Base-by-base conservation (phyloP, 2,113 vertebrate genomes). In the Alces alces region DNA sequence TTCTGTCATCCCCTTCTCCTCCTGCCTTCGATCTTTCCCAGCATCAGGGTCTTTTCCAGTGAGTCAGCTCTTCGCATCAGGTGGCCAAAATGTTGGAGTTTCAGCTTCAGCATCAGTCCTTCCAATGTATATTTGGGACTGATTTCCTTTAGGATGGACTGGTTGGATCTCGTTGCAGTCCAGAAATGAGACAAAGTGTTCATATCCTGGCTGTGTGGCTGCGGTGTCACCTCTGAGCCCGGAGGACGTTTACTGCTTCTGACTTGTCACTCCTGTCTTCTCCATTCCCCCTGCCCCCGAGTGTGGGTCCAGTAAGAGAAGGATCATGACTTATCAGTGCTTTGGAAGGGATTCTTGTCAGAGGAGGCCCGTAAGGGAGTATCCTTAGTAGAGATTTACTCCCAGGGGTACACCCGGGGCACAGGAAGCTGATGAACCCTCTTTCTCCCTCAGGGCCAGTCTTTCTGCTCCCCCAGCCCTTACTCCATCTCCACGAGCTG, bases 361-460 rank as follows among this genome's bases (percentile, higher is more conserved):
- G 36, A 88, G 55, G 58, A 89, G 60, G 73, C 19, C 17, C 13
- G 2, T 5, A 23, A 89, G 64, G 57, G 43, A 36, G 2, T 21
- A 8, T 39, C 54, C n/a, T 39, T 45, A 21, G 60, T 23, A 28
- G 33, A 95, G 50, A 54, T 93, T 82, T 30, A 15, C 15, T 61
- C 54, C 9, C 0, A 21, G 10, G 15, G 30, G 5, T 3, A 0
- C 0, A 39, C 66, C n/a, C 5, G 2, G n/a, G 61, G 25, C 60
- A 36, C 73, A 58, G 79, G 93, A 52, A 47, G 50, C 64, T 23
- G 3, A 21, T 1, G 10, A 84, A 4, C 2, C 47, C 10, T 6
- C 25, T 86, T 83, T 91, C 30, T 86, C 58, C 47, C 36, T 19
- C 21, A 7, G 36, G 54, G 36, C 28, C 16, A 2, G 15, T 23